Conservation (phyloP, 2,888 invertebrate species). For the Nasonovia ribisnigri region DNA sequence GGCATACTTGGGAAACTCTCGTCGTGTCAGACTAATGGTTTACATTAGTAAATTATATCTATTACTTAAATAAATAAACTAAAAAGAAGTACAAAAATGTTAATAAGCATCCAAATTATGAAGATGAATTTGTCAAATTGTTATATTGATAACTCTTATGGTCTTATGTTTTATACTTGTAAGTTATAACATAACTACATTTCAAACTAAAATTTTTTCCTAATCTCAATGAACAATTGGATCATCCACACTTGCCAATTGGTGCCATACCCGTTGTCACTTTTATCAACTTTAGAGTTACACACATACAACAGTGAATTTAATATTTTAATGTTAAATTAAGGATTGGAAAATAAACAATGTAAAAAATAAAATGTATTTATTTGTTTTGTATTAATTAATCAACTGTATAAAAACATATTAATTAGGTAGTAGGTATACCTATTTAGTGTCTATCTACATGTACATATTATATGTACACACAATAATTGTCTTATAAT, state of each 20-base stretch:
- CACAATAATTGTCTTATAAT: constrained; percentile 39
- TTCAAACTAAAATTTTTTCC: neutral
- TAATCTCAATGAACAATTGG: neutral
- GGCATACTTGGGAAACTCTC: too few relatives aligned
- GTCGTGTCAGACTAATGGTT: too few relatives aligned
- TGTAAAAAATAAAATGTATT: constrained; percentile 56
- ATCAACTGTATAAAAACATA: constrained; percentile 56
- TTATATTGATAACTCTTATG: too few relatives aligned
- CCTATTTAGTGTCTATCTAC: neutral
- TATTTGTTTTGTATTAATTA: constrained; percentile 49
- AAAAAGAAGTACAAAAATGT: too few relatives aligned
- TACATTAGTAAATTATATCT: too few relatives aligned
- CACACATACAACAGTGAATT: neutral
- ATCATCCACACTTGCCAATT: neutral
- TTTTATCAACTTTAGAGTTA: neutral
- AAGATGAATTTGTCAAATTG: neutral
- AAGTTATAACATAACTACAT: too few relatives aligned
- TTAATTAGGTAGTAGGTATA: constrained; percentile 32
- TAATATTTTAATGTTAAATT: constrained; percentile 18
- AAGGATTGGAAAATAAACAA: neutral
- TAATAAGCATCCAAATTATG: neutral
- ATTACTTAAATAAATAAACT: too few relatives aligned
- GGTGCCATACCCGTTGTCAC: neutral
- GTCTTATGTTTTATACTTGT: too few relatives aligned
- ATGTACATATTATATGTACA: constrained; percentile 31